Base-by-base conservation (phyloP, 2,113 vertebrate genomes). In the Gobio gobio region DNA sequence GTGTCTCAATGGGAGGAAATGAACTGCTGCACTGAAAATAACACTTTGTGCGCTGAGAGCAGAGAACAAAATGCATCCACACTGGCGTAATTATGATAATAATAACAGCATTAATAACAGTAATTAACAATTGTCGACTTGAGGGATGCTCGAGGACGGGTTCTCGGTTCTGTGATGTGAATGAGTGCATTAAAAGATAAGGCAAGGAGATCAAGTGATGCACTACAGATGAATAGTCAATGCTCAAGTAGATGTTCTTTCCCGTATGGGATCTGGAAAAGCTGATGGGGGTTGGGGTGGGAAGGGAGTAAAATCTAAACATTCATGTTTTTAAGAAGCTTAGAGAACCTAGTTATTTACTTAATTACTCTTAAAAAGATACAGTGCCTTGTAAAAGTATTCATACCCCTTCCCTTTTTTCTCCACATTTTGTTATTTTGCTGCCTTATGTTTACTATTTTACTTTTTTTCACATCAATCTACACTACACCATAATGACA, bases 51-150 rank as follows among this genome's bases (percentile, higher is more conserved):
- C 4, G 4, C 81, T 16, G 68, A 87, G 85, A 85, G 33, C 85
- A 73, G 83, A 87, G 87, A 90, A 87, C 81, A 88, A 83, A 77
- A 58, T 56, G 85, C 89, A 88, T 87, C 84, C 82, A 88, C 84
- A 89, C 86, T 83, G 58, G 82, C 2, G 12, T 84, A 76, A 91
- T 92, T 89, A 89, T 91, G 51, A 81, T 88, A 86, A 92, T 90
- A 29, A 78, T 40, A 70, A 85, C 82, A 74, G 24, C 24, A 40
- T 75, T 88, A 58, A 64, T 87, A 76, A 43, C 33, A 63, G 75
- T 80, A 85, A 83, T 22, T 56, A 78, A 33, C 73, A 75, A 87
- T 36, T 82, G 78, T 24, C 40, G n/a, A 26, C 56, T 45, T 26
- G 22, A 58, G 36, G 63, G 29, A 59, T 36, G n/a, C 74, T 76